These are phyloP conservation scores for Sterrhoptilus dennistouni DNA, from an alignment of 2,113 vertebrate genomes.

Conservation along the genomic window DNA sequence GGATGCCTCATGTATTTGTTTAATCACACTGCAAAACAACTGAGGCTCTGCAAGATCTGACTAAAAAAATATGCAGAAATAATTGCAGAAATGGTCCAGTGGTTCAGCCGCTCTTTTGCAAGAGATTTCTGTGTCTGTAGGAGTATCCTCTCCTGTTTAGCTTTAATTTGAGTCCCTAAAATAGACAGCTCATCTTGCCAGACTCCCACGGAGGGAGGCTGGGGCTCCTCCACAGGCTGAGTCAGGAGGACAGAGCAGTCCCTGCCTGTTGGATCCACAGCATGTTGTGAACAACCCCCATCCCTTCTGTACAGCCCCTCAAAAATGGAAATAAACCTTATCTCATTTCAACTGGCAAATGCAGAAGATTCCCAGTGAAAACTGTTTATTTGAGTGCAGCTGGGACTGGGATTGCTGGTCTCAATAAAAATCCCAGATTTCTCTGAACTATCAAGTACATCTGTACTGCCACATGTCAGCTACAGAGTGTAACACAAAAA, in stretches of 20 bases:
- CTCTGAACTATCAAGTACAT: background rate
- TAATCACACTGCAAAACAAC: background rate
- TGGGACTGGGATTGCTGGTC: background rate
- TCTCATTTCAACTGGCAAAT: background rate
- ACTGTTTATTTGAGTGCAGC: background rate
- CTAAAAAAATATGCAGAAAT: background rate
- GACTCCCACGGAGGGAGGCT: background rate
- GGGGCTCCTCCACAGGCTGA: background rate
- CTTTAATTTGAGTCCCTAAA: background rate
- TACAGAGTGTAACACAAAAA: background rate
- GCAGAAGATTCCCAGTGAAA: background rate
- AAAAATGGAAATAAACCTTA: background rate
- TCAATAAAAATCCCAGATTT: background rate
- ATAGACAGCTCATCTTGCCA: background rate
- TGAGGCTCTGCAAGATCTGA: background rate
- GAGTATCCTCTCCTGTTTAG: constrained; percentile 10
- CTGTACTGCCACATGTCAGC: background rate
- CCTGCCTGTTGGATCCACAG: background rate
- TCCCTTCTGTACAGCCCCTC: background rate
- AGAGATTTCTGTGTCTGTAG: background rate
- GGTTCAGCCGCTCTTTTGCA: background rate
- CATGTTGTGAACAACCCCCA: background rate
- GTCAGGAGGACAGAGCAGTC: background rate
- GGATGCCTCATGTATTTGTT: background rate
- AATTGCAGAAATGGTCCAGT: background rate